A percentile compares a stretch with the other conserved stretches of the same genome.
These are phyloP conservation scores for Strigops habroptila DNA, from an alignment of 2,113 vertebrate genomes.

Conservation along the genomic window DNA sequence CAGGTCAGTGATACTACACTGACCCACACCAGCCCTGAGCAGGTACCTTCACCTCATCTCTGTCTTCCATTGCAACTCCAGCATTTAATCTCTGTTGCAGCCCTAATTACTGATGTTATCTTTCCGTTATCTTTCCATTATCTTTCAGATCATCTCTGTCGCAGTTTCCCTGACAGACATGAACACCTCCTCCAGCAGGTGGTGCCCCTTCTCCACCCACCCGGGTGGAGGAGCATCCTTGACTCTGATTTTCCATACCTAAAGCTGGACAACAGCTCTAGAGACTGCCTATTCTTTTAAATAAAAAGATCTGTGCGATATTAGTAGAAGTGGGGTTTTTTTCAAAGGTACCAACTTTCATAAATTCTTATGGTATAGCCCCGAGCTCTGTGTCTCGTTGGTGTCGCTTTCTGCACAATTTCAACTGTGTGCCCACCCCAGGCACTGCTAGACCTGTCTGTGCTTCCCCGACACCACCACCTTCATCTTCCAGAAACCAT, in stretches of 20 bases:
- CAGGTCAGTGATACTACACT: background rate
- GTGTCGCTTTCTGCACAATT: background rate
- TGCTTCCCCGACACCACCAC: fast-evolving
- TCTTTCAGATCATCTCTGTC: background rate
- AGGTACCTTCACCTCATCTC: background rate
- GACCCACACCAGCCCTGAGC: background rate
- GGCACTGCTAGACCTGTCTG: background rate
- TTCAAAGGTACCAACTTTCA: background rate
- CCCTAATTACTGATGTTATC: background rate
- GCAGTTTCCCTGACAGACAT: background rate
- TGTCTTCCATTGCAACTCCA: background rate
- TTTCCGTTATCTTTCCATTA: background rate
- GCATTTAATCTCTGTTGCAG: background rate
- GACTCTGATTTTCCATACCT: background rate
- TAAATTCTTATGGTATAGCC: fast-evolving
- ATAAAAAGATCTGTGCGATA: background rate
- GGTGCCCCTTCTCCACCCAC: background rate
- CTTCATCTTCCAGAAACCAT: background rate
- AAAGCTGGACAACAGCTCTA: background rate
- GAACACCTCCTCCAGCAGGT: background rate
- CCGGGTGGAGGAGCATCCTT: background rate
- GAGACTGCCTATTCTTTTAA: background rate
- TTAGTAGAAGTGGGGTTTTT: background rate
- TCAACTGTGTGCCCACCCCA: background rate
- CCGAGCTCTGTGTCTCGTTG: fast-evolving